Percentiles rank a stretch among this genome's conserved stretches.
Evolutionary conservation across 2,113 vertebrate species (phyloP).

Genomic region (Proterorhinus semilunaris): DNA sequence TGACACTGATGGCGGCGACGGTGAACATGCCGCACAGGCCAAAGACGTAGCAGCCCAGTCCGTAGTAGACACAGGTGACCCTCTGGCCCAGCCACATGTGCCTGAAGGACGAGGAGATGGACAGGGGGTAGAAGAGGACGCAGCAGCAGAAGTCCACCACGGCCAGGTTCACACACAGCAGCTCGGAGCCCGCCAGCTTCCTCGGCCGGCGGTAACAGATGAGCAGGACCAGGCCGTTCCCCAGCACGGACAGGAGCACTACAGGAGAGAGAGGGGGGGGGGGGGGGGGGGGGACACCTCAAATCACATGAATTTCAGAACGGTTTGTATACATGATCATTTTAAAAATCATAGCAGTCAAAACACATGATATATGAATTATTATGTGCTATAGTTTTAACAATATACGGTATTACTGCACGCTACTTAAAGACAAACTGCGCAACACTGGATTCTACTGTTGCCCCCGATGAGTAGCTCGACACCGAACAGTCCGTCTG

Average conservation of each 20-base stretch:
- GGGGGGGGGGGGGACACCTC: neutral
- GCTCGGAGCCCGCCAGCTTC: slow-evolving; percentile 64
- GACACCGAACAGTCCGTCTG: too few relatives aligned
- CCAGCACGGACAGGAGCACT: slow-evolving; percentile 67
- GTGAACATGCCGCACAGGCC: slow-evolving; percentile 74
- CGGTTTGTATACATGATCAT: too few relatives aligned
- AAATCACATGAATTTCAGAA: too few relatives aligned
- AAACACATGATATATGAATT: too few relatives aligned
- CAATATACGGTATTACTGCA: too few relatives aligned
- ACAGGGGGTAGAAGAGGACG: slow-evolving; percentile 70
- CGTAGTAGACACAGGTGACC: slow-evolving; percentile 63
- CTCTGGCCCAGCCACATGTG: slow-evolving; percentile 65
- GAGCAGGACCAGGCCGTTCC: slow-evolving; percentile 70
- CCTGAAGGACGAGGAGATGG: slow-evolving; percentile 69
- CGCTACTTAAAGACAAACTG: too few relatives aligned
- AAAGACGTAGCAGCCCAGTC: slow-evolving; percentile 68
- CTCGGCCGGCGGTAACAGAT: slow-evolving; percentile 64
- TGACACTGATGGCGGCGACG: slow-evolving; percentile 67
- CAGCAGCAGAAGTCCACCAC: slow-evolving; percentile 70
- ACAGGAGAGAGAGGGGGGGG: too few relatives aligned
- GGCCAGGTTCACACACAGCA: slow-evolving; percentile 73
- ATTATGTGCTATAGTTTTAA: too few relatives aligned
- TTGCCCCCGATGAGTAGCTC: too few relatives aligned
- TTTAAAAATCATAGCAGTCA: too few relatives aligned
- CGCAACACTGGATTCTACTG: too few relatives aligned